Percentiles rank a stretch among this genome's conserved stretches.
phyloP scores from a whole-genome alignment of 1,140 invertebrate genomes.

The Brachionus koreanus region DNA sequence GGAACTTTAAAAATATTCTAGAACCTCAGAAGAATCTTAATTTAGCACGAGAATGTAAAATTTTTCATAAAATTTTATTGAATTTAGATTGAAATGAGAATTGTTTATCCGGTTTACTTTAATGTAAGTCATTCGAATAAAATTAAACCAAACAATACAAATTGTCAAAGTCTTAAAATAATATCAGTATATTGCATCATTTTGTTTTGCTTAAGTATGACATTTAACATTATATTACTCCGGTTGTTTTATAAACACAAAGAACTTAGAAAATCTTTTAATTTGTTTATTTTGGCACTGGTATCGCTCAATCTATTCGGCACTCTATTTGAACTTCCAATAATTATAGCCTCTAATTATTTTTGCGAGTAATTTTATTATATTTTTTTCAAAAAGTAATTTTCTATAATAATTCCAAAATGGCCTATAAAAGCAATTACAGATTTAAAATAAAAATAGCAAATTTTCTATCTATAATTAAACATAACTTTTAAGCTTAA shows the following conservation, averaged over 20 bases:
- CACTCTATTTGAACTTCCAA: slow-evolving; percentile 7
- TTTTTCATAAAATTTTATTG: too few relatives aligned
- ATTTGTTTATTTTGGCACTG: neutral
- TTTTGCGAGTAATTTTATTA: neutral
- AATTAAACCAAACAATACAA: neutral
- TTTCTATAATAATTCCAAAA: neutral
- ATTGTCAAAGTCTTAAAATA: neutral
- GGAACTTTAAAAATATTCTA: too few relatives aligned
- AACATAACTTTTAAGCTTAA: too few relatives aligned
- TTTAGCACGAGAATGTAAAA: too few relatives aligned
- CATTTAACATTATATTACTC: neutral
- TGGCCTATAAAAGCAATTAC: neutral
- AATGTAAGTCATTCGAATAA: neutral
- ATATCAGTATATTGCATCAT: neutral
- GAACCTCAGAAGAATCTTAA: too few relatives aligned
- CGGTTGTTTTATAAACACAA: neutral
- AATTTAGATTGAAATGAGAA: neutral
- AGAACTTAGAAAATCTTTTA: neutral
- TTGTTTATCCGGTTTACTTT: neutral
- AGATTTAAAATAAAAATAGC: too few relatives aligned
- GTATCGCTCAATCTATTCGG: slow-evolving; percentile 3
- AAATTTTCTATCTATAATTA: too few relatives aligned
- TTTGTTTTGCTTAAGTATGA: neutral
- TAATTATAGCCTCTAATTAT: neutral
- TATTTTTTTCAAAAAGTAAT: neutral